Conservation (phyloP, 2,797 vertebrate genomes). For the Pseudochromis fuscus region DNA sequence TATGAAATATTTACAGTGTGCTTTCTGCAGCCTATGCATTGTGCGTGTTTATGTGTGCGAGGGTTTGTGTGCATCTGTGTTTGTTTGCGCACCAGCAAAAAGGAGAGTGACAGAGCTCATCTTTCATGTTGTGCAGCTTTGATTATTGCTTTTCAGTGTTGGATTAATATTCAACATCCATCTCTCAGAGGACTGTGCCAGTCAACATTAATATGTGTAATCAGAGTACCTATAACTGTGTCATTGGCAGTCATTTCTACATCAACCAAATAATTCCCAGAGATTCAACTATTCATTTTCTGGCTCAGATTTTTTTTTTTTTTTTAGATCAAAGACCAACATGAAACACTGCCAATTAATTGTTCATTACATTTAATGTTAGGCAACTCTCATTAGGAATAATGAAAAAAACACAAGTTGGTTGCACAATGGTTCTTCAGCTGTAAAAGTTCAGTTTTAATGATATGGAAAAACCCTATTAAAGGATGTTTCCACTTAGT, state of each 20-base stretch:
- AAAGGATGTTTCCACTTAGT: slow-evolving; percentile 38
- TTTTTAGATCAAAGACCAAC: slow-evolving; percentile 35
- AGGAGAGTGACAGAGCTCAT: slow-evolving; percentile 39
- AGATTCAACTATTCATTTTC: slow-evolving; percentile 43
- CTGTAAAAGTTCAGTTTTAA: slow-evolving; percentile 29
- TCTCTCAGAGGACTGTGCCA: slow-evolving; percentile 67
- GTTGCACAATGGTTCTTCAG: slow-evolving; percentile 15
- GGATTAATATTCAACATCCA: slow-evolving; percentile 77
- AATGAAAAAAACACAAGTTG: slow-evolving; percentile 4
- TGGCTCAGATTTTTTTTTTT: slow-evolving; percentile 13
- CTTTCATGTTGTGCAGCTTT: slow-evolving; percentile 78
- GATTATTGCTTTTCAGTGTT: slow-evolving; percentile 76
- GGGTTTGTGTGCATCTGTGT: slow-evolving; percentile 32
- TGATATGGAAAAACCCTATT: slow-evolving; percentile 25
- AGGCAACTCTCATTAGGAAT: slow-evolving; percentile 36
- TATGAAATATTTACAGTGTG: slow-evolving; percentile 74
- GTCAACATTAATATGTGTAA: slow-evolving; percentile 78
- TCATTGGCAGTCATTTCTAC: slow-evolving; percentile 54
- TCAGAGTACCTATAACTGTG: slow-evolving; percentile 69
- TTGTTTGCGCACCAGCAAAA: slow-evolving; percentile 33
- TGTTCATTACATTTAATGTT: slow-evolving; percentile 41
- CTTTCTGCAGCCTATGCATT: slow-evolving; percentile 44
- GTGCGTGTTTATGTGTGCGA: slow-evolving; percentile 16
- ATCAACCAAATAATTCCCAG: slow-evolving; percentile 47
- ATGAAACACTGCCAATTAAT: slow-evolving; percentile 46